phyloP scores from a whole-genome alignment of 2,888 invertebrate genomes.

The Cartodere bifasciata region DNA sequence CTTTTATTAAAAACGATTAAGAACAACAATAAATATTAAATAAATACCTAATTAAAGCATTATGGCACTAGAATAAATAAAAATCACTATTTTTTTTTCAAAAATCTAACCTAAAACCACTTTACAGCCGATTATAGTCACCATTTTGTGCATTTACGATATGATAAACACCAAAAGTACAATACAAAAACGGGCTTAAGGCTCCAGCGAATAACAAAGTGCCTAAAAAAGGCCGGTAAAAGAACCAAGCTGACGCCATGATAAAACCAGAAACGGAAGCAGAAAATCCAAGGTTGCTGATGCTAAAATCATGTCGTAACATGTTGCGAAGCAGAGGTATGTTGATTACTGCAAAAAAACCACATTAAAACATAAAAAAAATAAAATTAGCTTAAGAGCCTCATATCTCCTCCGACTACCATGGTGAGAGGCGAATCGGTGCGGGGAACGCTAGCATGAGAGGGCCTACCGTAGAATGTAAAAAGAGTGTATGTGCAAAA shows the following conservation, averaged over 20 bases:
- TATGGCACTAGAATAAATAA: no score
- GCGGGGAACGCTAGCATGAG: no score
- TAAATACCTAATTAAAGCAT: no score
- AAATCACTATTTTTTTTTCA: no score
- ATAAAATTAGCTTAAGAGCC: no score
- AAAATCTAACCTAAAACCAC: no score
- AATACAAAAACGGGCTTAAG: slow-evolving; percentile 40
- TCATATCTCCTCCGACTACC: no score
- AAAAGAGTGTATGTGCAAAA: no score
- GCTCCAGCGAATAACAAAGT: slow-evolving; percentile 40
- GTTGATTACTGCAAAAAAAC: slow-evolving; percentile 25
- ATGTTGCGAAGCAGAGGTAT: slow-evolving; percentile 24
- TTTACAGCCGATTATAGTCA: slow-evolving; percentile 15
- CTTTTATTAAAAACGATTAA: no score
- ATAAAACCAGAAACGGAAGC: slow-evolving; percentile 38
- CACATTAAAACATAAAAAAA: slow-evolving; percentile 1
- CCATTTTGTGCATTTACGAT: slow-evolving; percentile 21
- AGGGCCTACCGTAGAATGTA: no score
- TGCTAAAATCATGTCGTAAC: slow-evolving; percentile 32
- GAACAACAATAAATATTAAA: no score
- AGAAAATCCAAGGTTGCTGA: slow-evolving; percentile 37
- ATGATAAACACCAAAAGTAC: slow-evolving; percentile 30
- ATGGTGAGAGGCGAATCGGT: no score
- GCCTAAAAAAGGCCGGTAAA: slow-evolving; percentile 41
- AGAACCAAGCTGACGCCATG: slow-evolving; percentile 41